A percentile compares a stretch with the other conserved stretches of the same genome.
Evolutionary conservation across 2,797 vertebrate species (phyloP).

Genomic region (Rhincodon typus): DNA sequence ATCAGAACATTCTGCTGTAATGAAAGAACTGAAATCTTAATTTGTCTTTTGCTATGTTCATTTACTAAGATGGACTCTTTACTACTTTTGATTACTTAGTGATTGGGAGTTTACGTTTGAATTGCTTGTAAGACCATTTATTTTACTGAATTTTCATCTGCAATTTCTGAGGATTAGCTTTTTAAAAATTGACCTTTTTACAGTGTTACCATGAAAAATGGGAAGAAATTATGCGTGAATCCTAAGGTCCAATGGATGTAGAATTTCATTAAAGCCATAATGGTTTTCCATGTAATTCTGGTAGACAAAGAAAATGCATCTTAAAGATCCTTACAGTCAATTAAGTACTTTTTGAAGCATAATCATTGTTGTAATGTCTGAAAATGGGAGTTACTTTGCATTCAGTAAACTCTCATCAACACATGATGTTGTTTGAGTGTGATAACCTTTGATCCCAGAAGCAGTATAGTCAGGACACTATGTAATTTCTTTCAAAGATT

Average conservation of each 20-base stretch:
- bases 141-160: neutral
- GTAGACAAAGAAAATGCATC: no score
- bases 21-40: neutral
- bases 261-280: neutral
- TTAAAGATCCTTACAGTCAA: neutral
- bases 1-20: neutral
- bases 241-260: constrained; percentile 9
- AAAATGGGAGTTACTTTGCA: neutral
- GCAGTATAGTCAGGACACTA: neutral
- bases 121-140: no score
- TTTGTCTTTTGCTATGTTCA: neutral
- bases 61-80: neutral
- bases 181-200: neutral
- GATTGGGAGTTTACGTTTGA: neutral
- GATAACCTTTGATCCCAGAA: neutral
- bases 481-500: neutral
- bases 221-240: constrained; percentile 10
- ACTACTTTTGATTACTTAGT: neutral
- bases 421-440: neutral
- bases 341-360: neutral
- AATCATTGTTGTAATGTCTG: neutral
- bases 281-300: no score
- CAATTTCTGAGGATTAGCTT: neutral
- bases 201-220: constrained; percentile 9
- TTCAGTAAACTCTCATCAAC: neutral